These are phyloP conservation scores for Pampusana beccarii DNA, from an alignment of 2,113 vertebrate genomes.

Conservation along the genomic window DNA sequence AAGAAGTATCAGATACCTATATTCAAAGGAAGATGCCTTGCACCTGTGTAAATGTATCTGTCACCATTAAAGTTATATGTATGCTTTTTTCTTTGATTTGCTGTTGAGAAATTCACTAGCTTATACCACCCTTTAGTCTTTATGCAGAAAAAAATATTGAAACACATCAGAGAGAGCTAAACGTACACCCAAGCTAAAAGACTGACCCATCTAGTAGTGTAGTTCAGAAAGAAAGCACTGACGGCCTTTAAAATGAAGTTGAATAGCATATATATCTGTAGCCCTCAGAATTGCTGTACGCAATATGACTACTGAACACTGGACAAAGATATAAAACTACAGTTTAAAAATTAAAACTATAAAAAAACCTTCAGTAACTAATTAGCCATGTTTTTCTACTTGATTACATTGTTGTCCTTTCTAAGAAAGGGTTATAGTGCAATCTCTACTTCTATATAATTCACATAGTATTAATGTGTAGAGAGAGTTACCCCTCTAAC, in stretches of 20 bases:
- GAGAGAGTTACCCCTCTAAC: neutral
- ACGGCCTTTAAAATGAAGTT: neutral
- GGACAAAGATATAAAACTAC: neutral
- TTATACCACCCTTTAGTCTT: neutral
- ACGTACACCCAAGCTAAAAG: neutral
- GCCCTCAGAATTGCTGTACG: neutral
- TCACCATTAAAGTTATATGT: neutral
- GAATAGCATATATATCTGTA: neutral
- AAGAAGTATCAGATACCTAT: neutral
- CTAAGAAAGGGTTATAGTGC: neutral
- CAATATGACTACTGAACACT: neutral
- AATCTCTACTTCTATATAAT: neutral
- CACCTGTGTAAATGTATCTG: neutral
- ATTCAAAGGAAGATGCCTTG: neutral
- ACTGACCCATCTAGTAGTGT: neutral
- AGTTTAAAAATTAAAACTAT: neutral
- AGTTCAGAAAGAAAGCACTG: neutral
- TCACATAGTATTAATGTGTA: neutral
- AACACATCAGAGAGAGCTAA: neutral
- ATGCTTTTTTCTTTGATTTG: neutral
- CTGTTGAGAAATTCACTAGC: neutral
- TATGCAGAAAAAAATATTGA: neutral
- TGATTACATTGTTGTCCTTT: neutral
- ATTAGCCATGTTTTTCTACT: neutral
- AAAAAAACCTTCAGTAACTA: neutral